phyloP scores from a whole-genome alignment of 2,797 vertebrate genomes.

The Paratrypauchen microcephalus region DNA sequence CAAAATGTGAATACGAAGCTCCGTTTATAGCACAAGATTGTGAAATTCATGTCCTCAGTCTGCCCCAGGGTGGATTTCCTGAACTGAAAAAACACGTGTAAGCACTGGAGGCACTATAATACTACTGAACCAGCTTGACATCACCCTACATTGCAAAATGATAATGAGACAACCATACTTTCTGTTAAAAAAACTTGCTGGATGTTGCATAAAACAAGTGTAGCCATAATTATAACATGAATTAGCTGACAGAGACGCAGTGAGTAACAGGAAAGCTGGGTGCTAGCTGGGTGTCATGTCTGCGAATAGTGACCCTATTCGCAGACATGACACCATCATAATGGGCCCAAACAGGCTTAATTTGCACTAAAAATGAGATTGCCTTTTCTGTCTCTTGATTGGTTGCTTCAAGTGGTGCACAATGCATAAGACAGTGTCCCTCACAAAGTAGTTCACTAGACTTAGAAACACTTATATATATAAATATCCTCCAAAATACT shows the following conservation, averaged over 20 bases:
- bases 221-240: slow-evolving; percentile 52
- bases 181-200: slow-evolving; percentile 10
- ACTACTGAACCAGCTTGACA: background rate
- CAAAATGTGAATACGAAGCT: slow-evolving; percentile 3
- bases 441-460: slow-evolving; percentile 30
- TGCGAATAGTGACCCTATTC: too few species aligned
- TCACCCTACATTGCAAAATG: background rate
- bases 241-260: slow-evolving; percentile 33
- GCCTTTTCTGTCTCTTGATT: slow-evolving; percentile 58
- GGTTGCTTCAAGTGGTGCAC: slow-evolving; percentile 44
- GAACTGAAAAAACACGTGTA: slow-evolving; percentile 1
- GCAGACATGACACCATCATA: slow-evolving; percentile 67
- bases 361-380: slow-evolving; percentile 38
- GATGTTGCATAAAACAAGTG: slow-evolving; percentile 26
- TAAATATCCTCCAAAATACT: slow-evolving; percentile 11
- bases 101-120: background rate
- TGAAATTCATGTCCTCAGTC: slow-evolving; percentile 9
- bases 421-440: slow-evolving; percentile 54
- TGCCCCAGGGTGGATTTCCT: background rate
- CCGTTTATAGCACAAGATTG: slow-evolving; percentile 7
- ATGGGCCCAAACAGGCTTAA: slow-evolving; percentile 47
- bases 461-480: slow-evolving; percentile 18
- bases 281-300: slow-evolving; percentile 37
- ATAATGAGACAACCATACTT: background rate
- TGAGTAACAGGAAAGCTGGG: slow-evolving; percentile 40